Evolutionary conservation across 2,888 invertebrate genomes (phyloP).

Genomic region (Cataglyphis albicans): DNA sequence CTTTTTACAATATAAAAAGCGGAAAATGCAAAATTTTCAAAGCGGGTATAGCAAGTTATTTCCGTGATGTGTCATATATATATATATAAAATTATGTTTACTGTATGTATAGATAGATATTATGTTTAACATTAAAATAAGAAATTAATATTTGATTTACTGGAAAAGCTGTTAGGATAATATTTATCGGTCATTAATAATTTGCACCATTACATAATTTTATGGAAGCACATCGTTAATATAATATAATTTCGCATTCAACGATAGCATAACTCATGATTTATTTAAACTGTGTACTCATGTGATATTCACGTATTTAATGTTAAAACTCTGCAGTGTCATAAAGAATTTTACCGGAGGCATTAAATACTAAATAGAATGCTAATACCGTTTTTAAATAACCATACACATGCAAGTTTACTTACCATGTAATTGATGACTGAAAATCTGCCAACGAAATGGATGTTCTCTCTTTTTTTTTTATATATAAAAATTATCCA

Average conservation of each 20-base stretch:
- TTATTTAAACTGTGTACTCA: slow-evolving; percentile 20
- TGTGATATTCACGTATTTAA: background rate
- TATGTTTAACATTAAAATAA: slow-evolving; percentile 6
- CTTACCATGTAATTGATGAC: slow-evolving; percentile 22
- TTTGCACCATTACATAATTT: slow-evolving; percentile 10
- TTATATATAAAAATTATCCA: background rate
- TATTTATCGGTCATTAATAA: slow-evolving; percentile 35
- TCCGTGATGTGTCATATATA: background rate
- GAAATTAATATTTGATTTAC: slow-evolving; percentile 41
- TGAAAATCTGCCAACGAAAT: background rate
- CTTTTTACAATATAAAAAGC: background rate
- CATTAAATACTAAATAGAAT: background rate
- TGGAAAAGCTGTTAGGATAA: slow-evolving; percentile 23
- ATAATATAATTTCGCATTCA: slow-evolving; percentile 14
- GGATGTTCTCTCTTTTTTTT: background rate
- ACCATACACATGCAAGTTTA: slow-evolving; percentile 13
- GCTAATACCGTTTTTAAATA: background rate
- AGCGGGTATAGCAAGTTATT: background rate
- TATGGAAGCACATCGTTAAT: slow-evolving; percentile 15
- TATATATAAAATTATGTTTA: background rate
- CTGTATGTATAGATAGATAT: background rate
- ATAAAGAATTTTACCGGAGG: background rate
- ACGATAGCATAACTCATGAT: slow-evolving; percentile 2
- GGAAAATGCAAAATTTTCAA: slow-evolving; percentile 10
- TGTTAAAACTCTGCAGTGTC: slow-evolving; percentile 4